A percentile compares a stretch with the other conserved stretches of the same genome.
These are phyloP conservation scores for Otus sunia DNA, from an alignment of 2,113 vertebrate genomes.

Conservation along the genomic window DNA sequence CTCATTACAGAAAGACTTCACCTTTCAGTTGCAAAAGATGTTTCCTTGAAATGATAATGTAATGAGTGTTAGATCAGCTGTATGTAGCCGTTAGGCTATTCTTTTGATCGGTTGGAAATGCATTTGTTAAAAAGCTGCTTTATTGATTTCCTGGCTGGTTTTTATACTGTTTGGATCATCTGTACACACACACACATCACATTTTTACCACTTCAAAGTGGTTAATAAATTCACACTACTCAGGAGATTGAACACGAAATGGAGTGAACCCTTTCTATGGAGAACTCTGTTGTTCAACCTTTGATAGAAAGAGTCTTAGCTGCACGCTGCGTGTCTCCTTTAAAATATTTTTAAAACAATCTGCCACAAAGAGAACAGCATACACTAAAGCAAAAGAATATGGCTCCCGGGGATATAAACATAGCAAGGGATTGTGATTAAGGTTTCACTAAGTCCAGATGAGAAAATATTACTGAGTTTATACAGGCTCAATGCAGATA, in stretches of 20 bases:
- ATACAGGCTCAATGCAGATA: neutral
- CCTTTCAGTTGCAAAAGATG: constrained; percentile 56
- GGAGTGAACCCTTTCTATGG: neutral
- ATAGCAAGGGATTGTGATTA: neutral
- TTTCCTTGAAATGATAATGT: constrained; percentile 69
- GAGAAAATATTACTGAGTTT: neutral
- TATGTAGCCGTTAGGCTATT: constrained; percentile 58
- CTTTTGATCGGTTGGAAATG: constrained; percentile 70
- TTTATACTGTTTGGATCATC: constrained; percentile 65
- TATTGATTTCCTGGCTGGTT: constrained; percentile 72
- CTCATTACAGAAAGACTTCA: constrained; percentile 64
- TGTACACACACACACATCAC: constrained; percentile 10
- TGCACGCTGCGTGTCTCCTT: neutral
- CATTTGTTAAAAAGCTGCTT: constrained; percentile 71
- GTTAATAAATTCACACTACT: constrained; percentile 56
- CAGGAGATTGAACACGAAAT: constrained; percentile 27
- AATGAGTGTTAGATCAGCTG: constrained; percentile 59
- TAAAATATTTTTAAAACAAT: constrained; percentile 28
- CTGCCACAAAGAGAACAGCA: neutral
- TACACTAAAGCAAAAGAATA: neutral
- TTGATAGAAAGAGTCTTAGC: neutral
- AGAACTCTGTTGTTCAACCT: constrained; percentile 38
- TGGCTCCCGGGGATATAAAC: neutral
- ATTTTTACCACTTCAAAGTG: constrained; percentile 70
- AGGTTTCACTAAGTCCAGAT: neutral